Base-by-base conservation (phyloP, 2,113 vertebrate species). In the Ivindomyrus marchei region DNA sequence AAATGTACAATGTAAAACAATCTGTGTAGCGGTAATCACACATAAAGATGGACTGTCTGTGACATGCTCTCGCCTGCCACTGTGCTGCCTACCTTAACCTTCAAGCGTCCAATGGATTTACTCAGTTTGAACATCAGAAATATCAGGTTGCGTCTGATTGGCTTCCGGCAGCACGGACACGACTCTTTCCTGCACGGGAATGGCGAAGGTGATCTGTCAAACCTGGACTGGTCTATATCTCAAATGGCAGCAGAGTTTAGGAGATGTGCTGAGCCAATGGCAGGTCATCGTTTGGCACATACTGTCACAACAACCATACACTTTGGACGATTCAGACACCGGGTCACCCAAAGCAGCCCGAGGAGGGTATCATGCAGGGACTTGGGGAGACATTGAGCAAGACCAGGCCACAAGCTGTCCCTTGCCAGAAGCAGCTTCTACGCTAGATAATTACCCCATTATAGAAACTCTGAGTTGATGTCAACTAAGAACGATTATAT, bases 111-210 rank as follows among this genome's bases (percentile, higher is more conserved):
- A 58, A 97, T 97, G 87, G 94, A 94, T 92, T 94, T 97, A 92
- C 93, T 95, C 87, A 97, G 94, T 90, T 95, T 96, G 90, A 96
- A 96, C 95, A 97, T 96, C 52, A 95, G 92, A 90, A 96, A 95
- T 88, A 97, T 95, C 89, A 95, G 91, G 91, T 91, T 96, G 0
- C 92, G 92, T 89, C 95, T 96, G 36, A 97, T 94, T 5, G 95
- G 92, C 85, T 96, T 96, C 89, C 97, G 95, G 93, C 97, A 97
- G 93, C 96, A 97, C 0, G 97, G 97, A 91, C 97, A 97, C 31
- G 96, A 97, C 92, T 96, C 96, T 92, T 97, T 95, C 91, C 97
- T 97, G 31, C 42, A 92, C 27, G 58, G 87, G 91, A 90, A 52
- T 11, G 9, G 39, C 45, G 17, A 13, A 6, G 53, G 13, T 80